Evolutionary conservation across 2,113 vertebrate species (phyloP), one percentile per base, ranked within the genome.

Genomic region (Boulengeromyrus knoepffleri): DNA sequence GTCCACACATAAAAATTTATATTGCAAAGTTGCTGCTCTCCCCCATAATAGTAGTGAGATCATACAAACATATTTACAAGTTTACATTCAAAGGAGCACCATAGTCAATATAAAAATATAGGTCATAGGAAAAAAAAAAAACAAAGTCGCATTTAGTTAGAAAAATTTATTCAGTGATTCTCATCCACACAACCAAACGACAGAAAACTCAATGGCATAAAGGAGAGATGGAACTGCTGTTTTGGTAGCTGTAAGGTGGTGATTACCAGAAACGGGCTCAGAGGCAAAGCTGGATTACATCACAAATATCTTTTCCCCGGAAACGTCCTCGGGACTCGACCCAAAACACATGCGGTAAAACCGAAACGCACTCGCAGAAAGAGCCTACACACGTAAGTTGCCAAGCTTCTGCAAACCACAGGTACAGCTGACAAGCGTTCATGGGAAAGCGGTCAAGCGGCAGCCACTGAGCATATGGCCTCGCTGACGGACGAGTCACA

Each of bases 101-200:
- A 42, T 3, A 42, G 74, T 42, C 31, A 42, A 80, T 42, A 80
- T 42, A 42, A 80, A 80, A 90, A 83, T 89, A 36, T 8, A 21
- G 74, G 85, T 88, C 89, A 36, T 36, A 70, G 88, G 56, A 89
- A 49, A 89, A 89, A 90, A 90, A 90, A 15, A 66, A 90, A 70
- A 83, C 83, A 31, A 83, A 84, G 42, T 53, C 53, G 90, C 88
- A 47, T 87, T 42, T 89, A 88, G 47, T 86, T 13, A 27, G 21
- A 27, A 85, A 85, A 47, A 85, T 86, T 86, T 86, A 86, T 86
- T 86, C 24, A 86, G 83, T 10, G 83, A 49, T 86, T 47, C 24
- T 24, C 84, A 27, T 86, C 45, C 84, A 47, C 45, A 50, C 13
- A 50, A 27, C 84, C 45, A 46, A 31, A 86, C 1, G 12, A n/a